Evolutionary conservation across 2,888 invertebrate genomes (phyloP).

Genomic region (Campoplex nolae): DNA sequence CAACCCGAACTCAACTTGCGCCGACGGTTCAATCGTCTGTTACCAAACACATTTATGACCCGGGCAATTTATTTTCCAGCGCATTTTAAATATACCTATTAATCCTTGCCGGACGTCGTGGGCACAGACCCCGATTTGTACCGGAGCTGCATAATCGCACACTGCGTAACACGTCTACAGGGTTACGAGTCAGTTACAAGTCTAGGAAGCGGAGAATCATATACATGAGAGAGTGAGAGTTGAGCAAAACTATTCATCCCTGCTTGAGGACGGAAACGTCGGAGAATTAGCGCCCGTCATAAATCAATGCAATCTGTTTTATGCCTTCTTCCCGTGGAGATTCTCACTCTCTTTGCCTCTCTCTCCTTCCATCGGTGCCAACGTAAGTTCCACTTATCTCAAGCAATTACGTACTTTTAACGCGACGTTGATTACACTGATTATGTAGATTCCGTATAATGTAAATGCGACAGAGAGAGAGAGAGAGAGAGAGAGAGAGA

Average conservation of each 20-base stretch:
- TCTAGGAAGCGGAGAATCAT: conserved; percentile 50
- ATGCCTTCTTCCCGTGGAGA: conserved; percentile 38
- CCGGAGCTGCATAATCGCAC: conserved; percentile 58
- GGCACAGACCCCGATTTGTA: conserved; percentile 53
- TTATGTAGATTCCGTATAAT: conserved; percentile 63
- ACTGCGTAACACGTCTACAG: conserved; percentile 35
- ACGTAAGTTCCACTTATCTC: conserved; percentile 43
- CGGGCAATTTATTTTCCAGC: conserved; percentile 76
- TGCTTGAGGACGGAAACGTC: conserved; percentile 57
- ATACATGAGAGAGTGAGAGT: conserved; percentile 27
- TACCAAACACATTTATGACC: background rate
- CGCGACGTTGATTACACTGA: conserved; percentile 67
- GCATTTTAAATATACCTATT: conserved; percentile 66
- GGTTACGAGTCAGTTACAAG: conserved; percentile 32
- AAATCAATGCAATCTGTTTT: conserved; percentile 64
- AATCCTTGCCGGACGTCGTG: conserved; percentile 68
- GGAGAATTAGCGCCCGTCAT: conserved; percentile 61
- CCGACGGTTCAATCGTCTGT: background rate
- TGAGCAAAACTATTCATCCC: conserved; percentile 46
- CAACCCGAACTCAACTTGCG: background rate
- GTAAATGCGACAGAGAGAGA: conserved; percentile 35
- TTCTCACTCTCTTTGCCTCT: conserved; percentile 6
- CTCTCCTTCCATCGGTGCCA: conserved; percentile 18
- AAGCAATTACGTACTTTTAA: conserved; percentile 63
- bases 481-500: conserved; percentile 11